Conservation (phyloP, 2,113 vertebrate species). For the Eira barbara region DNA sequence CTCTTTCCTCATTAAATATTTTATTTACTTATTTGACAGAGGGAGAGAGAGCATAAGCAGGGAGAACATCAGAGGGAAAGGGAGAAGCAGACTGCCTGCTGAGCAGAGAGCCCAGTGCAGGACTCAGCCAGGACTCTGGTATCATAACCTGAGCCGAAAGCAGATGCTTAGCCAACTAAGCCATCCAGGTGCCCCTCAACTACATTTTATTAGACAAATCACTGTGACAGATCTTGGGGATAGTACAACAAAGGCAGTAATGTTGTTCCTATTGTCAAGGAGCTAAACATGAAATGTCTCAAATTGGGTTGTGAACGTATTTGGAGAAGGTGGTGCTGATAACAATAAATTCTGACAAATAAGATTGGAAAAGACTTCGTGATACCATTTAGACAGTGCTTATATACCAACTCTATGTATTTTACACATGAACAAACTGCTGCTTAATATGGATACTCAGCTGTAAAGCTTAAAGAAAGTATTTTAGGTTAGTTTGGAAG, state of each 20-base stretch:
- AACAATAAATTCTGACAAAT: conserved; percentile 9
- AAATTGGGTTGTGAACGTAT: neutral
- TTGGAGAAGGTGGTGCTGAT: conserved; percentile 12
- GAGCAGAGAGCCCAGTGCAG: too few species aligned
- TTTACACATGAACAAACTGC: neutral
- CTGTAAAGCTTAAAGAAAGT: neutral
- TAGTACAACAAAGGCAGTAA: neutral
- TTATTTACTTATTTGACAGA: too few species aligned
- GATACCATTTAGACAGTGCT: neutral
- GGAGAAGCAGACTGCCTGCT: too few species aligned
- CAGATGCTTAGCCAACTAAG: too few species aligned
- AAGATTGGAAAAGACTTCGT: neutral
- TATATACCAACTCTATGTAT: neutral
- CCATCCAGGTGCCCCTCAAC: too few species aligned
- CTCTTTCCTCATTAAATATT: too few species aligned
- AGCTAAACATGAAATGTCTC: neutral
- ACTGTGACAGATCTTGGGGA: neutral
- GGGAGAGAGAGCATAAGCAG: too few species aligned
- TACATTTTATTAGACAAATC: neutral
- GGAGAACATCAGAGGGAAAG: too few species aligned
- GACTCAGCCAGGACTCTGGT: too few species aligned
- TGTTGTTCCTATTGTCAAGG: neutral
- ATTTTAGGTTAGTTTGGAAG: conserved; percentile 26
- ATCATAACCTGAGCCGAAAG: too few species aligned
- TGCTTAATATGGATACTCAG: neutral